phyloP scores from a whole-genome alignment of 2,888 invertebrate genomes.

The Leptopilina myrica region DNA sequence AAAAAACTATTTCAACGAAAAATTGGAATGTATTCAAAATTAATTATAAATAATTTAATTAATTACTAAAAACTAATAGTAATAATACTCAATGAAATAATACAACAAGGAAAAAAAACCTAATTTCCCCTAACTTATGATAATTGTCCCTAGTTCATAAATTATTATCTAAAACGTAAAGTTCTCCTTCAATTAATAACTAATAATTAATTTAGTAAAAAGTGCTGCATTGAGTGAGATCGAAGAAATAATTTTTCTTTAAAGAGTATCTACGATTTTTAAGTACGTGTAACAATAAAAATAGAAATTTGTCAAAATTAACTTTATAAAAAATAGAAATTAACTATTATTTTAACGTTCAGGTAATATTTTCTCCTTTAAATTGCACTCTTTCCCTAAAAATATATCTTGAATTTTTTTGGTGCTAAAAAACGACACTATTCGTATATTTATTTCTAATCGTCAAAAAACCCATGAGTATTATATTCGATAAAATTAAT shows the following conservation, averaged over 20 bases:
- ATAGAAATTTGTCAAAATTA: neutral
- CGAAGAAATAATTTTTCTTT: neutral
- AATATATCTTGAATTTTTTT: constrained; percentile 6
- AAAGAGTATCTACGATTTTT: neutral
- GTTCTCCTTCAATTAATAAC: too few relatives aligned
- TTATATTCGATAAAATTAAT: constrained; percentile 4
- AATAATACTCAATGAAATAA: too few relatives aligned
- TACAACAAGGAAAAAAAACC: too few relatives aligned
- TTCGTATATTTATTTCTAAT: neutral
- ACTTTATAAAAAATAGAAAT: neutral
- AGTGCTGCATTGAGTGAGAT: neutral
- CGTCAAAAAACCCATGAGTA: neutral
- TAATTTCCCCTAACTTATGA: too few relatives aligned
- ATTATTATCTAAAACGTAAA: too few relatives aligned
- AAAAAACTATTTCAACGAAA: neutral
- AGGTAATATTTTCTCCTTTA: neutral
- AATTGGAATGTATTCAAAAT: too few relatives aligned
- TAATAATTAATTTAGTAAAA: neutral
- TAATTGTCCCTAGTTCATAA: too few relatives aligned
- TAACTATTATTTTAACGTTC: neutral
- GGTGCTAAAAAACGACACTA: neutral
- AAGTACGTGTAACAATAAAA: constrained; percentile 1
- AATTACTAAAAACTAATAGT: too few relatives aligned
- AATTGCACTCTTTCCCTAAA: constrained; percentile 8
- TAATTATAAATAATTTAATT: too few relatives aligned